A percentile compares a stretch with the other conserved stretches of the same genome.
Conservation (phyloP, 2,888 invertebrate genomes). For the Tupiocoris notatus region DNA sequence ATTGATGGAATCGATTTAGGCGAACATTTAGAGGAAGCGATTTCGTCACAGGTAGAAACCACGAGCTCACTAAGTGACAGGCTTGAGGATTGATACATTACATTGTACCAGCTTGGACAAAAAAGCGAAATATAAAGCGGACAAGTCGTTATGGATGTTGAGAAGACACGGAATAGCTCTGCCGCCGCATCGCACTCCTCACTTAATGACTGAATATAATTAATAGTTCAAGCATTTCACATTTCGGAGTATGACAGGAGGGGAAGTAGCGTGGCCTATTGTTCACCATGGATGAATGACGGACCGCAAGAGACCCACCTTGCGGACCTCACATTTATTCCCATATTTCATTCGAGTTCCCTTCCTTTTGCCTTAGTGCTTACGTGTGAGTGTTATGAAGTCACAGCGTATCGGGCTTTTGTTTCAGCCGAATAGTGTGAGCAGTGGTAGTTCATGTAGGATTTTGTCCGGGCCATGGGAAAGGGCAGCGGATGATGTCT, state of each 20-base stretch:
- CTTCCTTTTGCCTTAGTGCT: not conserved
- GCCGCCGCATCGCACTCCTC: not conserved
- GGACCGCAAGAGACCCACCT: constrained; percentile 1
- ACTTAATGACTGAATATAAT: constrained; percentile 29
- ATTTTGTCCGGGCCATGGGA: constrained; percentile 16
- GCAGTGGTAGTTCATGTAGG: not conserved
- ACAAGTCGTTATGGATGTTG: constrained; percentile 23
- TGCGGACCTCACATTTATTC: not conserved
- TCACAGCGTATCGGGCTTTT: not conserved
- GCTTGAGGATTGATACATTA: not conserved
- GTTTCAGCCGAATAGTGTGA: not conserved
- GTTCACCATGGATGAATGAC: constrained; percentile 17
- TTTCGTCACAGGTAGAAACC: not conserved
- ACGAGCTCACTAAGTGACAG: not conserved
- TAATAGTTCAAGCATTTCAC: constrained; percentile 20
- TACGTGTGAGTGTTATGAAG: not conserved
- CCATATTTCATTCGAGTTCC: constrained; percentile 18
- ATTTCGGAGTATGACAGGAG: constrained; percentile 2
- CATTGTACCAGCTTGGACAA: not conserved
- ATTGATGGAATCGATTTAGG: not conserved
- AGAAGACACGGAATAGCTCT: constrained; percentile 14
- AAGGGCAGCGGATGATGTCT: constrained; percentile 26
- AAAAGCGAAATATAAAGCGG: not conserved
- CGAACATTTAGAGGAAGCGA: not conserved
- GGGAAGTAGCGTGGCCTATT: not conserved